These are phyloP conservation scores for Penaeus chinensis DNA, from an alignment of 1,140 invertebrate genomes.

Conservation along the genomic window DNA sequence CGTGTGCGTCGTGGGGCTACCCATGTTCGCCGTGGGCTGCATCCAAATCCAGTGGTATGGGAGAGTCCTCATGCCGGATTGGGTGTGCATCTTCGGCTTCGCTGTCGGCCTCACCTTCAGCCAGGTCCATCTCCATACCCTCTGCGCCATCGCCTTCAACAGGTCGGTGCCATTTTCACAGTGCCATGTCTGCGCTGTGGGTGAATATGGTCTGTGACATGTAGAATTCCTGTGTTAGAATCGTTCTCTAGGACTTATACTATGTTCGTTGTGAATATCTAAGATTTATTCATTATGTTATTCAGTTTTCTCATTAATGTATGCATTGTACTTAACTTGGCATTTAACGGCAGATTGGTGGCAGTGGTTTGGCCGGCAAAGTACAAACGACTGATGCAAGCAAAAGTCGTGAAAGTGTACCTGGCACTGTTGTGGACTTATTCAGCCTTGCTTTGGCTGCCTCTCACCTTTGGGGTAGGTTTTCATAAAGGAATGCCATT, in stretches of 20 bases:
- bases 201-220: too few relatives aligned
- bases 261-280: too few relatives aligned
- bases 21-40: slow-evolving; percentile 29
- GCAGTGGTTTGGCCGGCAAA: slow-evolving; percentile 41
- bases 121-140: slow-evolving; percentile 56
- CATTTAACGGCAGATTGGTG: slow-evolving; percentile 7
- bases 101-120: slow-evolving; percentile 45
- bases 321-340: too few relatives aligned
- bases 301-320: too few relatives aligned
- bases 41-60: slow-evolving; percentile 9
- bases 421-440: slow-evolving; percentile 48
- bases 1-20: slow-evolving; percentile 49
- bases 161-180: slow-evolving; percentile 24
- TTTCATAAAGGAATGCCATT: too few relatives aligned
- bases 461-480: slow-evolving; percentile 50
- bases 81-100: not conserved
- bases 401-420: slow-evolving; percentile 21
- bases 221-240: too few relatives aligned
- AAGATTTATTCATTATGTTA: too few relatives aligned
- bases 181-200: not conserved
- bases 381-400: slow-evolving; percentile 44
- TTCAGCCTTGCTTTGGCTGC: slow-evolving; percentile 49
- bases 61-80: slow-evolving; percentile 1
- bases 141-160: slow-evolving; percentile 57
- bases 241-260: too few relatives aligned